Evolutionary conservation across 2,888 invertebrate genomes (phyloP).

Genomic region (Dysmachus trigonus): DNA sequence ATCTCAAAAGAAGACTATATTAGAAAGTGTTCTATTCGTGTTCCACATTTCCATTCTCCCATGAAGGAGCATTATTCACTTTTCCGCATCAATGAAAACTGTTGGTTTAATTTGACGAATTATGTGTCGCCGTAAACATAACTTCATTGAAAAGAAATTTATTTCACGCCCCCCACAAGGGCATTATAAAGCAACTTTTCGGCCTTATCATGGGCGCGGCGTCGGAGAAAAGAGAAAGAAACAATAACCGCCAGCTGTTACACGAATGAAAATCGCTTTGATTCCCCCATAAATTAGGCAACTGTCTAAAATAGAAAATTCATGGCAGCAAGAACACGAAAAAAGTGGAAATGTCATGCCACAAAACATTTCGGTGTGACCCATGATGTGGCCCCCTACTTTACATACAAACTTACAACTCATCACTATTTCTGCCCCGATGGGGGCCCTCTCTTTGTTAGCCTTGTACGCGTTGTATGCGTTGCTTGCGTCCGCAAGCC

Average conservation of each 20-base stretch:
- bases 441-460: neutral
- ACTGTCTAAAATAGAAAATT: neutral
- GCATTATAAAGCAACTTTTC: neutral
- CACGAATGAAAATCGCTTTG: neutral
- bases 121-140: neutral
- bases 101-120: neutral
- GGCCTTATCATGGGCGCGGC: neutral
- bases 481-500: neutral
- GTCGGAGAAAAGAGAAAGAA: neutral
- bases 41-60: neutral
- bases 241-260: slow-evolving; percentile 4
- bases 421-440: neutral
- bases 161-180: neutral
- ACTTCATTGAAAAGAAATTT: neutral
- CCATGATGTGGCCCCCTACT: neutral
- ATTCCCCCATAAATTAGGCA: neutral
- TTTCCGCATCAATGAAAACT: neutral
- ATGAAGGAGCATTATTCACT: neutral
- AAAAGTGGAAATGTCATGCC: slow-evolving; percentile 20
- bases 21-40: neutral
- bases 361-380: neutral
- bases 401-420: slow-evolving; percentile 7
- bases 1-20: neutral
- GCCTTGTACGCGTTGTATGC: too few relatives aligned
- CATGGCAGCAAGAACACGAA: neutral